A percentile compares a stretch with the other conserved stretches of the same genome.
These are phyloP conservation scores for Pasiphila rectangulata DNA, from an alignment of 2,888 invertebrate species.

Conservation along the genomic window DNA sequence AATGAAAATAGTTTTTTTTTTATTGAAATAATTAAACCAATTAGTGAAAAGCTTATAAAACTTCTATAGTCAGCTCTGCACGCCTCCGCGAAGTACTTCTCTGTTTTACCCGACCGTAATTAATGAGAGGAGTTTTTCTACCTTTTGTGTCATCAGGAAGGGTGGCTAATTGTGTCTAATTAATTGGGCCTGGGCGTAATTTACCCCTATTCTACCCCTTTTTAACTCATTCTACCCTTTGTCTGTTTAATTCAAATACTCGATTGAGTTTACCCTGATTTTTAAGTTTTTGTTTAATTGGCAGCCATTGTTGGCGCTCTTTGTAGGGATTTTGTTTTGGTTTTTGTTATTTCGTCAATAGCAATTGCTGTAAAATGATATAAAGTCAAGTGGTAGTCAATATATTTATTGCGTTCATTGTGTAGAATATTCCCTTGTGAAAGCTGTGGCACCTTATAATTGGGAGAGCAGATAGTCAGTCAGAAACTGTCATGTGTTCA, in stretches of 20 bases:
- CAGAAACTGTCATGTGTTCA: too few species aligned
- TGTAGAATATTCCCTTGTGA: too few species aligned
- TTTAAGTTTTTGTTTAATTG: conserved; percentile 56
- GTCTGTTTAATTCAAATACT: conserved; percentile 53
- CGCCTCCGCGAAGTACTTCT: conserved; percentile 6
- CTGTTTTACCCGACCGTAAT: conserved; percentile 47
- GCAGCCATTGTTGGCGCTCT: conserved; percentile 46
- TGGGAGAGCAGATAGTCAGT: too few species aligned
- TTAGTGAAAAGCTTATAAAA: too few species aligned
- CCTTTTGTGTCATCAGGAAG: conserved; percentile 73
- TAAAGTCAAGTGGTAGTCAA: too few species aligned
- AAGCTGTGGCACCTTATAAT: too few species aligned
- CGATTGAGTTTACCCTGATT: conserved; percentile 50
- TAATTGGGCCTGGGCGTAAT: conserved; percentile 73
- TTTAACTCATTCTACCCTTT: conserved; percentile 39
- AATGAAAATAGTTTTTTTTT: too few species aligned
- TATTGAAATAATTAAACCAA: too few species aligned
- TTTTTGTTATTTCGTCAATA: too few species aligned
- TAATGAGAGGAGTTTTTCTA: conserved; percentile 76
- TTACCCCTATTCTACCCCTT: conserved; percentile 62
- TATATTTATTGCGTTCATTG: too few species aligned
- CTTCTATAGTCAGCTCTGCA: neutral
- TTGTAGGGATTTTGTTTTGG: conserved; percentile 36
- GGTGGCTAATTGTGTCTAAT: conserved; percentile 78
- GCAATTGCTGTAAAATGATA: too few species aligned